These are phyloP conservation scores for Morus bassanus DNA, from an alignment of 2,797 vertebrate genomes.

Conservation along the genomic window DNA sequence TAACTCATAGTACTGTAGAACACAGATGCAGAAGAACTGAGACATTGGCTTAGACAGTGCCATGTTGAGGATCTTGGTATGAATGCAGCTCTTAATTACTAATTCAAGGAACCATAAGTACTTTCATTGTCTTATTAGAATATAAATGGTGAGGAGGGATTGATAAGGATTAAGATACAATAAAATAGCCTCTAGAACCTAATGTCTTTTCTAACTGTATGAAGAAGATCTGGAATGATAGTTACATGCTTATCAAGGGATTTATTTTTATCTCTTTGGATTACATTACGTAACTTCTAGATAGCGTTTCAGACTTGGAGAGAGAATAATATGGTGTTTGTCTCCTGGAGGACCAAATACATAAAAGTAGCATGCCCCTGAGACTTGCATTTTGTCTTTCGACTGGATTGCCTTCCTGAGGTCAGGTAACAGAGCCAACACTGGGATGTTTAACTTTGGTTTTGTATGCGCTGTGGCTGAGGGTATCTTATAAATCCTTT, in stretches of 20 bases:
- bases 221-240: not conserved
- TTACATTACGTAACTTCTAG: not conserved
- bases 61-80: not conserved
- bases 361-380: not conserved
- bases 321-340: not conserved
- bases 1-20: rapidly evolving
- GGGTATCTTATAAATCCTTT: not conserved
- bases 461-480: not conserved
- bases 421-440: not conserved
- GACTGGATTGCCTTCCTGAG: not conserved
- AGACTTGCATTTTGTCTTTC: not conserved
- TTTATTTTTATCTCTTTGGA: not conserved
- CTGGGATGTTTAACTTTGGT: not conserved
- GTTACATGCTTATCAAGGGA: not conserved
- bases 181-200: not conserved
- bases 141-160: not conserved
- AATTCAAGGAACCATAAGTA: not conserved
- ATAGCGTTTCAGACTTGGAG: not conserved
- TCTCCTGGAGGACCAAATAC: not conserved
- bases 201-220: not conserved
- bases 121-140: not conserved
- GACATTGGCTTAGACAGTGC: not conserved
- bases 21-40: not conserved
- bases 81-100: not conserved
- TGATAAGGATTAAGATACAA: not conserved